Evolutionary conservation across 2,888 invertebrate genomes (phyloP), one percentile per base, ranked within the genome.

Genomic region (Drosophila neotestacea): DNA sequence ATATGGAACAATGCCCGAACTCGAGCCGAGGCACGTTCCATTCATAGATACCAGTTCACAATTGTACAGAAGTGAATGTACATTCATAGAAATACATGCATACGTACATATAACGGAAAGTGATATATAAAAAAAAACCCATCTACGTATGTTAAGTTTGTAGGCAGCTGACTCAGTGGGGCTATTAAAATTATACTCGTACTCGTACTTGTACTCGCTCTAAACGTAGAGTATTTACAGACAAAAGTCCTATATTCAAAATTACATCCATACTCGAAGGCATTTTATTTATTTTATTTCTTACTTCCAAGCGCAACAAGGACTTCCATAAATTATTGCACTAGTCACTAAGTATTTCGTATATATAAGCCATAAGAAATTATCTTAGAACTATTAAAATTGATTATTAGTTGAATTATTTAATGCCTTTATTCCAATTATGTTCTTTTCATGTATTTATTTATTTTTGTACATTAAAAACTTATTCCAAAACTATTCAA

Each of bases 91-190:
- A 16, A 34, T 27, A 10, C 22, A 55, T 11, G 13, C 30, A 55
- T 56, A 34, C 22, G 39, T 5, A 34, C 22, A 34, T 5, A 7
- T 28, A 38, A 16, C 28, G 16, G 30, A 11, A 46, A 47, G 4
- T 9, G 27, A 22, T 41, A 3, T 10, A 4, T 10, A 27, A 27
- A 44, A 44, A 44, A 71, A 61, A 34, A 55, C 72, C 67, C 51
- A 27, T 30, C n/a, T 38, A 27, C 42, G 32, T 56, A 16, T 52
- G 38, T 52, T 65, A 59, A 66, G 7, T 52, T 41, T 58, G 16
- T 10, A 30, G 28, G 41, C 68, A 38, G 62, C 46, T 73, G 73
- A 73, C 63, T 73, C 73, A 73, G 63, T 39, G 50, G 48, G 47
- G 55, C 59, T 32, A 55, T 54, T 64, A 54, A 64, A 71, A 46